These are phyloP conservation scores for Sebastes fasciatus DNA, from an alignment of 2,113 vertebrate species.

Conservation along the genomic window DNA sequence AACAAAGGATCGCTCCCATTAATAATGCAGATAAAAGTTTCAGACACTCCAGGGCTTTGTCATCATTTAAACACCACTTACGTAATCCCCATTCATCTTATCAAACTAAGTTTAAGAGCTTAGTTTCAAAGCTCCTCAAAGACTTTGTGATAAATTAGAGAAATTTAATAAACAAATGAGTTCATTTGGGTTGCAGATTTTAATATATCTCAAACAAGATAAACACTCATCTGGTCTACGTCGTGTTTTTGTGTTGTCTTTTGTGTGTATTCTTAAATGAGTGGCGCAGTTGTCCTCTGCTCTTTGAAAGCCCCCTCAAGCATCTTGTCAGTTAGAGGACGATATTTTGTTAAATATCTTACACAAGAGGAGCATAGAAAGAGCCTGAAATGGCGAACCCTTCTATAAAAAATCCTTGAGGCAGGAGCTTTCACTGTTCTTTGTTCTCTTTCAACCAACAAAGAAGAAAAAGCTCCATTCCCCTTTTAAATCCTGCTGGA, in stretches of 20 bases:
- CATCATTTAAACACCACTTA: conserved; percentile 16
- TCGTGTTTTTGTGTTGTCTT: conserved; percentile 5
- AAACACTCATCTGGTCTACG: background rate
- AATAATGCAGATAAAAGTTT: conserved; percentile 42
- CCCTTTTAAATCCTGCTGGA: conserved; percentile 5
- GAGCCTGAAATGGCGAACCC: conserved; percentile 34
- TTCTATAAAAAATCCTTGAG: conserved; percentile 46
- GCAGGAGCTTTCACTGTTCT: conserved; percentile 33
- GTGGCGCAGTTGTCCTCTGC: conserved; percentile 48
- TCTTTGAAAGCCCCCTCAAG: conserved; percentile 62
- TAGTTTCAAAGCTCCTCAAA: conserved; percentile 9
- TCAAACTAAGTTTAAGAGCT: conserved; percentile 21
- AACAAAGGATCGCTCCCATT: conserved; percentile 15
- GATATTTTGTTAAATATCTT: conserved; percentile 55
- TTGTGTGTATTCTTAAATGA: conserved; percentile 45
- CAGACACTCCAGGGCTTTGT: conserved; percentile 23
- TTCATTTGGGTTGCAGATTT: conserved; percentile 4
- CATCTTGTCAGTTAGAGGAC: conserved; percentile 58
- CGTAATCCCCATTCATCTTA: conserved; percentile 43
- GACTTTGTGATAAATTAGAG: conserved; percentile 15
- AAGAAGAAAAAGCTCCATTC: conserved; percentile 26
- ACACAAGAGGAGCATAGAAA: conserved; percentile 42
- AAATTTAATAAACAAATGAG: background rate
- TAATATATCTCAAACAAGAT: background rate
- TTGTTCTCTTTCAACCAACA: conserved; percentile 26